Evolutionary conservation across 2,797 vertebrate species (phyloP), one percentile per base, ranked within the genome.

Genomic region (Synaphobranchus kaupii): DNA sequence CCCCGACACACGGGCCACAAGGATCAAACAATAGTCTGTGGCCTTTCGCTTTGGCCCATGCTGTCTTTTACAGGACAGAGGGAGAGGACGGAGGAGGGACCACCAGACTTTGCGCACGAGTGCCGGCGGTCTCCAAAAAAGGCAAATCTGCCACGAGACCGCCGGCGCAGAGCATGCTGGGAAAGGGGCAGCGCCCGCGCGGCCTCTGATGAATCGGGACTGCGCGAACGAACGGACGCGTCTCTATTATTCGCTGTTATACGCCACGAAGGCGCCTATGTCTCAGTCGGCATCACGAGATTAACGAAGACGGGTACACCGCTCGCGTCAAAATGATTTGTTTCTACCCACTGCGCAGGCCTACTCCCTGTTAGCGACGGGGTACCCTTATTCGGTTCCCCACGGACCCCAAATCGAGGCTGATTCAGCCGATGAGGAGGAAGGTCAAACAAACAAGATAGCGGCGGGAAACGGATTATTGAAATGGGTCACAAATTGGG

Each of bases 1-100:
- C 39, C 85, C 71, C 58, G 82, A 81, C 78, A 60, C 71, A 76
- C 17, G 44, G 13, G 66, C 60, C 83, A 50, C 60, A 39, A 54
- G 83, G 52, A 87, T 87, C 83, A 88, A 50, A 82, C 71, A 7
- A 66, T 56, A 56, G 78, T 84, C 86, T 73, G 28, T 82, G 66
- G 83, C 88, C 86, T 58, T 68, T 22, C 50, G 5, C 47, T 44
- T 31, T 8, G 34, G 66, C 81, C 34, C 44, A 66, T 25, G 39
- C 58, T 66, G 84, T 66, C 84, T 84, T 84, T 44, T n/a, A 52
- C 28, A 63, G 12, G 31, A 25, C 12, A 15, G 12, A 47, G 28
- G 25, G 73, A n/a, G 5, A 82, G 52, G 58, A 39, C 52, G 17
- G 12, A 44, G 22, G n/a, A 31, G 1, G 54, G 10, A 50, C 54